phyloP scores from a whole-genome alignment of 2,797 vertebrate genomes.

The Acipenser oxyrinchus region DNA sequence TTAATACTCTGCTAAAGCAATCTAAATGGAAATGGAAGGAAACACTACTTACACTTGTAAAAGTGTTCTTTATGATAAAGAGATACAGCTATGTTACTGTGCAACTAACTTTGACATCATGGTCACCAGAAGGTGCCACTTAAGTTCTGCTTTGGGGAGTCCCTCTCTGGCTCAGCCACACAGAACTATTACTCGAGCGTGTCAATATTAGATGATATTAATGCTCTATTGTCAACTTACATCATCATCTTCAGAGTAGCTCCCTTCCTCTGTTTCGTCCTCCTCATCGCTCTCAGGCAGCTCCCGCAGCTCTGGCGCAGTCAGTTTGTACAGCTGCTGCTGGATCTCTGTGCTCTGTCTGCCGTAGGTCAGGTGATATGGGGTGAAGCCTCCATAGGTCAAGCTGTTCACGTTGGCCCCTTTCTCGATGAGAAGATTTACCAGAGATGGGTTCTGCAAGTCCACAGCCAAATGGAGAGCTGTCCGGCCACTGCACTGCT shows the following conservation, averaged over 20 bases:
- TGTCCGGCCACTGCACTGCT: constrained; percentile 88
- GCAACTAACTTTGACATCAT: no score
- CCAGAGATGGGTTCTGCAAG: constrained; percentile 77
- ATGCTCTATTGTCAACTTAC: constrained; percentile 25
- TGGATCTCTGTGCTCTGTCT: constrained; percentile 76
- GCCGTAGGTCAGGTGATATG: constrained; percentile 90
- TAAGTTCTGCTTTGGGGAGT: no score
- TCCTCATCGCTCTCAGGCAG: constrained; percentile 78
- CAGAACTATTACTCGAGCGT: no score
- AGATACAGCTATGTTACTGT: no score
- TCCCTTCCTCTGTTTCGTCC: constrained; percentile 2
- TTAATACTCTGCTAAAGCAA: no score
- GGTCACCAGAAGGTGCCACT: no score
- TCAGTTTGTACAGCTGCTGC: constrained; percentile 67
- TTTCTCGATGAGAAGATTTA: constrained; percentile 69
- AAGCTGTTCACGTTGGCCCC: constrained; percentile 83
- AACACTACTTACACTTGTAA: no score
- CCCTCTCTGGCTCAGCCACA: no score
- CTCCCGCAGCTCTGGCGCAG: constrained; percentile 66
- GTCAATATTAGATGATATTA: no score
- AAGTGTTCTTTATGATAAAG: no score
- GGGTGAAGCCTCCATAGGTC: constrained; percentile 86
- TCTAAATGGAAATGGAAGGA: no score
- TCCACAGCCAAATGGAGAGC: constrained; percentile 90
- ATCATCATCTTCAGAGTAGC: constrained; percentile 43